These are phyloP conservation scores for Molossus molossus DNA, from an alignment of 2,797 vertebrate genomes.

Conservation along the genomic window DNA sequence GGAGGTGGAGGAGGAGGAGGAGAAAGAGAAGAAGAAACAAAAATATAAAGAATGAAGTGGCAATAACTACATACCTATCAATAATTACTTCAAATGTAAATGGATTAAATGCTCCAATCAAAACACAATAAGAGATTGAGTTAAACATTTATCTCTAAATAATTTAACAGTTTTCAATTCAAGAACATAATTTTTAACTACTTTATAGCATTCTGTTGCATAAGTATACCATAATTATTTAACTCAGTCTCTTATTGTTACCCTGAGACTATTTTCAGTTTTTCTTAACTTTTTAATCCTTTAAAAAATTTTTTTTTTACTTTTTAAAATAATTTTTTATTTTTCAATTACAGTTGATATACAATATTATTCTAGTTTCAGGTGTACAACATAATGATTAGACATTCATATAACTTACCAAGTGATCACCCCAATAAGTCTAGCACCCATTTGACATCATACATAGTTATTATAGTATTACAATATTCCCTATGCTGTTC, in stretches of 20 bases:
- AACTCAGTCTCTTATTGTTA: constrained; percentile 16
- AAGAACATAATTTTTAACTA: constrained; percentile 39
- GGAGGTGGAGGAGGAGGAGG: too few relatives aligned
- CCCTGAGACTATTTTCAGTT: constrained; percentile 13
- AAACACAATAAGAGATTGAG: background rate
- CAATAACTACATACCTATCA: background rate
- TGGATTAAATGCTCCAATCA: background rate
- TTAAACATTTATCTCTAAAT: background rate
- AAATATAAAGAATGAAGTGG: background rate
- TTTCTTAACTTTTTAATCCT: background rate
- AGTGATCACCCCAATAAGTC: background rate
- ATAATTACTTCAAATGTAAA: background rate
- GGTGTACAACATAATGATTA: background rate
- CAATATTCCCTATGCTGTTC: background rate
- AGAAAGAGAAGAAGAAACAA: background rate
- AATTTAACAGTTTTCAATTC: background rate
- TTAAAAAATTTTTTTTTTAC: background rate
- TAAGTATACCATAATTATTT: background rate
- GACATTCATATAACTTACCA: background rate
- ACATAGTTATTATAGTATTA: background rate
- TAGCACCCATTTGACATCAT: background rate
- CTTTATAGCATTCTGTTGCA: background rate
- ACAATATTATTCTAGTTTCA: background rate
- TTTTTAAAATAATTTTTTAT: background rate
- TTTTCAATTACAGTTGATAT: background rate